Base-by-base conservation (phyloP, 2,113 vertebrate species). In the Gila orcuttii region DNA sequence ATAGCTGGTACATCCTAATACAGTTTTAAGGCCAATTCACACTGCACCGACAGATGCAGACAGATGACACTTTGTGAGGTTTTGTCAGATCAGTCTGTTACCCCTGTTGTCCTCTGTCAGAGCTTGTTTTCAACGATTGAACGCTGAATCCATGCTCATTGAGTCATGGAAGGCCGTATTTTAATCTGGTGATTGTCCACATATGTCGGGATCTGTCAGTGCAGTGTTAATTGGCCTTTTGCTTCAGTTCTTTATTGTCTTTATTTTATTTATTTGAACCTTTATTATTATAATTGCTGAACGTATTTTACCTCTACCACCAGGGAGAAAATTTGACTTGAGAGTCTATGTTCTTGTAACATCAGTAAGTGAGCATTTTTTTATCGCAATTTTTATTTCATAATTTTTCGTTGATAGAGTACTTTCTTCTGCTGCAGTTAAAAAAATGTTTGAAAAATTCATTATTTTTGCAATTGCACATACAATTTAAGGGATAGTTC, bases 311-410 rank as follows among this genome's bases (percentile, higher is more conserved):
- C 87, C 85, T 91, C 11, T 47, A 45, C 86, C 68, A 5, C 0
- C 88, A 96, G 96, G 96, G 15, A 95, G 96, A 42, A 97, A 97
- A 90, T 97, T 97, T 94, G 97, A 97, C 90, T 89, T 97, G 85
- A 94, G 96, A 60, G 94, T 98, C 68, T 97, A 97, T 12, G 95
- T 97, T 83, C 93, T 96, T 75, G 96, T 96, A 15, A 95, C 95
- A 82, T 96, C 96, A 71, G 94, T 97, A 93, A 90, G 96, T 93
- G 83, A 23, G 17, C 1, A 74, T 84, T n/a, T 13, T 75, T 74
- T 1, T 83, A 8, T 10, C 36, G 28, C 2, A 9, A 33, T 39
- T 23, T 10, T 2, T 71, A 15, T 12, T 15, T 33, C 23, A 76
- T 42, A 42, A 39, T 23, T 42, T 71, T 42, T 42, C 0, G 2